These are phyloP conservation scores for Danio albolineatus DNA, from an alignment of 2,797 vertebrate genomes.

Conservation along the genomic window DNA sequence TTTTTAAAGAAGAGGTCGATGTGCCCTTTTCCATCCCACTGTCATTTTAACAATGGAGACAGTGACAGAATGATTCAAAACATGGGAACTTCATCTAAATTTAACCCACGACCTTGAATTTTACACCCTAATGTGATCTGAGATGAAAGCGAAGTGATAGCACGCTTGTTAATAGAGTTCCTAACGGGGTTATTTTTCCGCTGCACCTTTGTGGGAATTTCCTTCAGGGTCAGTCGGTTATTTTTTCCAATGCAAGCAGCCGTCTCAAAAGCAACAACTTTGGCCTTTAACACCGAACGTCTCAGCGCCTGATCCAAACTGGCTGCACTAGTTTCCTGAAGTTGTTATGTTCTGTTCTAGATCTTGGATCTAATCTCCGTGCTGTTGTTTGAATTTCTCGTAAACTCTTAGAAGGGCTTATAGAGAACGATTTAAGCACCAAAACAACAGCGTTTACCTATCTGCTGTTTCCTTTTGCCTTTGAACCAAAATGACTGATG, in stretches of 20 bases:
- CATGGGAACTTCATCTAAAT: conserved; percentile 66
- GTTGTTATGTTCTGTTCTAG: conserved; percentile 66
- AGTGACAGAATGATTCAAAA: conserved; percentile 70
- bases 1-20: conserved; percentile 69
- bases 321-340: conserved; percentile 73
- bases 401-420: conserved; percentile 21
- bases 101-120: conserved; percentile 71
- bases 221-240: conserved; percentile 59
- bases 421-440: conserved; percentile 14
- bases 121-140: conserved; percentile 7
- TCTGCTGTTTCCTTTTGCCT: conserved; percentile 37
- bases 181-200: conserved; percentile 24
- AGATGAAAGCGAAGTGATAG: conserved; percentile 50
- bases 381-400: conserved; percentile 60
- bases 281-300: conserved; percentile 61
- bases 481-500: conserved; percentile 32
- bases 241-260: conserved; percentile 61
- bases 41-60: conserved; percentile 61
- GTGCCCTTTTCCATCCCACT: conserved; percentile 64
- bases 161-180: background rate
- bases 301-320: conserved; percentile 60
- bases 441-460: conserved; percentile 52
- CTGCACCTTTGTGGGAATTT: conserved; percentile 56
- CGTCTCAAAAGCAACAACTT: conserved; percentile 52
- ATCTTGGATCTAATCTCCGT: conserved; percentile 66